Evolutionary conservation across 1,140 invertebrate genomes (phyloP).

Genomic region (Platyura marginata): DNA sequence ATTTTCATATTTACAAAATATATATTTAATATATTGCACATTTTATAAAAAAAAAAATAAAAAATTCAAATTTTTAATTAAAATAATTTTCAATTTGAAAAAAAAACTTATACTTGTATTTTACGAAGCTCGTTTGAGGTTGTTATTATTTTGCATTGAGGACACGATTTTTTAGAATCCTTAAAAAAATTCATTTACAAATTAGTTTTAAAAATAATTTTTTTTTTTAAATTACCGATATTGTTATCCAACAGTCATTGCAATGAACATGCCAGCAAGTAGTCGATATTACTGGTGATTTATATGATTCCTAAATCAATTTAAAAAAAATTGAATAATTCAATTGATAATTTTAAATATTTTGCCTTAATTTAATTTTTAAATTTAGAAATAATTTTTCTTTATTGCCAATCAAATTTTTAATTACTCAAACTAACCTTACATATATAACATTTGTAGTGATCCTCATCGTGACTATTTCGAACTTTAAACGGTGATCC

Average conservation of each 20-base stretch:
- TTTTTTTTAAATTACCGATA: background rate
- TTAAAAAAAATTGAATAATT: background rate
- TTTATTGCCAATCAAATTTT: background rate
- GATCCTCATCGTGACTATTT: constrained; percentile 19
- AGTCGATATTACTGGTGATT: background rate
- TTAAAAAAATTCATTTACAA: background rate
- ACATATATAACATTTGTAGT: constrained; percentile 28
- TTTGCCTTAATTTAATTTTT: too few species aligned
- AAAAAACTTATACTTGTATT: constrained; percentile 1
- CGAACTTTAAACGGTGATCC: constrained; percentile 2
- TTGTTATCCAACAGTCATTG: background rate
- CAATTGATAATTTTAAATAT: too few species aligned
- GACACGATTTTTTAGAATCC: constrained; percentile 2
- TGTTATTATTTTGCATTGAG: constrained; percentile 1
- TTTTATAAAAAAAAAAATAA: background rate
- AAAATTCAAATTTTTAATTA: background rate
- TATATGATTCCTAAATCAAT: background rate
- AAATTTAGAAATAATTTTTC: too few species aligned
- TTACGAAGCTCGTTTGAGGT: constrained; percentile 1
- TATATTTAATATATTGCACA: background rate
- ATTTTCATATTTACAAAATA: background rate
- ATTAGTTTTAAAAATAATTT: background rate
- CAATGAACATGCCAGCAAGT: background rate
- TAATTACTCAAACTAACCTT: constrained; percentile 16
- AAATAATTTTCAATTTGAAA: background rate